Percentiles rank a stretch among this genome's conserved stretches.
Conservation (phyloP, 2,113 vertebrate genomes). For the Aix galericulata region DNA sequence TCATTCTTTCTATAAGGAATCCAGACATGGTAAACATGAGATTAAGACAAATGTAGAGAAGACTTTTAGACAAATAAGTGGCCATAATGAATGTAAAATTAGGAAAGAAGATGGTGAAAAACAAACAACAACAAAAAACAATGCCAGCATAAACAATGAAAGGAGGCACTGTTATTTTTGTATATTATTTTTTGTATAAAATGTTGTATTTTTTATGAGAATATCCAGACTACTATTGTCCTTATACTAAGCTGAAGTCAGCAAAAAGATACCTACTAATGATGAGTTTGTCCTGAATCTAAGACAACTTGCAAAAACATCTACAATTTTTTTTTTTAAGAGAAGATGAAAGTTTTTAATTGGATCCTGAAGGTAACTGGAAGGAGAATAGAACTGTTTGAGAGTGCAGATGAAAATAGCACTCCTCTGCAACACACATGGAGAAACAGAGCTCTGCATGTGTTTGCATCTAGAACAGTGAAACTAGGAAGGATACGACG, state of each 20-base stretch:
- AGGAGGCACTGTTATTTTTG: background rate
- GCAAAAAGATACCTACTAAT: background rate
- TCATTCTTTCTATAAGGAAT: background rate
- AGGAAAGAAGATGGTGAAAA: background rate
- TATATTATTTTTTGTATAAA: no score
- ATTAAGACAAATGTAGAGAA: background rate
- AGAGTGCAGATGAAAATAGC: background rate
- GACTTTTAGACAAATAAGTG: background rate
- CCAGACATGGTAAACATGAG: background rate
- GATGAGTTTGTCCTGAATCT: background rate
- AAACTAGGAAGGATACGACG: background rate
- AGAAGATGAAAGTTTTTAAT: background rate
- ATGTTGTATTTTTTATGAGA: background rate
- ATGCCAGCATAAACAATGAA: background rate
- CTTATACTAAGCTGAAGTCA: background rate
- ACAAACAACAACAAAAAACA: background rate
- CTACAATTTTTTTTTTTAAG: background rate
- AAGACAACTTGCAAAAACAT: background rate
- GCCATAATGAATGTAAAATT: background rate
- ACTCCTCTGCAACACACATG: background rate
- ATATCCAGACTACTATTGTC: background rate
- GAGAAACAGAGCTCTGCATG: background rate
- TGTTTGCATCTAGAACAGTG: background rate
- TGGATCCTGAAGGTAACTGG: background rate
- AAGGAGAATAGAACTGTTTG: background rate